Conservation (phyloP, 2,797 vertebrate species). For the Gymnoscopelus microlampas region DNA sequence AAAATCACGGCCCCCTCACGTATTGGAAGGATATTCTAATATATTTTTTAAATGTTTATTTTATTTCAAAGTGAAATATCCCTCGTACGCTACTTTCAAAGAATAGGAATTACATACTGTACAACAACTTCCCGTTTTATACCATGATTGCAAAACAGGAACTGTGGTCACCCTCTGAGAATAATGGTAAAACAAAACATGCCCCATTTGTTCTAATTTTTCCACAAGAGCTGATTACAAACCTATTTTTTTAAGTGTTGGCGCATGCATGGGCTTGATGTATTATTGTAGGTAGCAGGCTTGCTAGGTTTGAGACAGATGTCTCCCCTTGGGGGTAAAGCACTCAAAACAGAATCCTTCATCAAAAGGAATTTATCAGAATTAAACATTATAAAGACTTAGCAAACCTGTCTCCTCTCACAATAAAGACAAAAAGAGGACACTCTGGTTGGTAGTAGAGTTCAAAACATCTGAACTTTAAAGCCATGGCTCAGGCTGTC, state of each 20-base stretch:
- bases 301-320: constrained; percentile 65
- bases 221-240: too few species aligned
- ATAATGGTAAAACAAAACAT: too few species aligned
- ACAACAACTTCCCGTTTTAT: too few species aligned
- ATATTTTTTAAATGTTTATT: too few species aligned
- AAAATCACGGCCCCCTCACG: too few species aligned
- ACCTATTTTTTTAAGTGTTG: constrained; percentile 3
- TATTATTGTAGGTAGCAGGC: constrained; percentile 62
- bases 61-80: too few species aligned
- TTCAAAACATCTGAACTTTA: not conserved
- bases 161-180: too few species aligned
- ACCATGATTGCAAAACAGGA: too few species aligned
- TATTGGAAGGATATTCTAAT: too few species aligned
- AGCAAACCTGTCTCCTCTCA: constrained; percentile 53
- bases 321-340: constrained; percentile 45
- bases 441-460: constrained; percentile 43
- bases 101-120: too few species aligned
- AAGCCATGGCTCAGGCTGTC: not conserved
- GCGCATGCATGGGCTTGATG: constrained; percentile 34
- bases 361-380: constrained; percentile 77
- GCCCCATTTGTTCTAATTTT: too few species aligned
- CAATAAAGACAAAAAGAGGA: constrained; percentile 65
- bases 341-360: constrained; percentile 76
- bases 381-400: constrained; percentile 72
- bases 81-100: too few species aligned